Evolutionary conservation across 2,113 vertebrate genomes (phyloP).

Genomic region (Nestor notabilis): DNA sequence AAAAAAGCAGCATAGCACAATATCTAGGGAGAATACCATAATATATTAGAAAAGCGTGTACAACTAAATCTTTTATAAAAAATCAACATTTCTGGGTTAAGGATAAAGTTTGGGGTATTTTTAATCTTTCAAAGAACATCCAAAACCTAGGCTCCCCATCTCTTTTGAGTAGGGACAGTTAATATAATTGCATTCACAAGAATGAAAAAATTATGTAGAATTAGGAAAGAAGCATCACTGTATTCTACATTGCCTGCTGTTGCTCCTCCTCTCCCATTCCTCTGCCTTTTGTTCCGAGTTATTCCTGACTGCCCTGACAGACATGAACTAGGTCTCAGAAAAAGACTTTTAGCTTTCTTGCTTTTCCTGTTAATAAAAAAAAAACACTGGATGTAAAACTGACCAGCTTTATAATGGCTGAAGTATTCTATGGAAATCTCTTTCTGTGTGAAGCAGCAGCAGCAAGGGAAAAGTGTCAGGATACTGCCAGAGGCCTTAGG

Average conservation of each 20-base stretch:
- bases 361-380: neutral
- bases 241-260: neutral
- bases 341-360: neutral
- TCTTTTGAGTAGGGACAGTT: neutral
- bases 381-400: neutral
- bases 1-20: conserved; percentile 73
- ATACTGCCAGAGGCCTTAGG: neutral
- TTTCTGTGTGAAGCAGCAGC: neutral
- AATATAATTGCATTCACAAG: neutral
- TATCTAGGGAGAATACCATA: conserved; percentile 64
- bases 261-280: neutral
- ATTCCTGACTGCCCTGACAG: neutral
- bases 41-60: neutral
- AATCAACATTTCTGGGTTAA: neutral
- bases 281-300: neutral
- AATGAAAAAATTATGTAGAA: neutral
- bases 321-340: neutral
- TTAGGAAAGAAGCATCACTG: neutral
- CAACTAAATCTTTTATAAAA: neutral
- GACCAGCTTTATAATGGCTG: neutral
- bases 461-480: neutral
- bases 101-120: neutral
- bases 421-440: neutral
- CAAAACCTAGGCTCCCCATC: fast-evolving
- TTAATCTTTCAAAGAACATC: neutral